Conservation (phyloP, 2,113 vertebrate species). For the Eudyptes chrysolophus region DNA sequence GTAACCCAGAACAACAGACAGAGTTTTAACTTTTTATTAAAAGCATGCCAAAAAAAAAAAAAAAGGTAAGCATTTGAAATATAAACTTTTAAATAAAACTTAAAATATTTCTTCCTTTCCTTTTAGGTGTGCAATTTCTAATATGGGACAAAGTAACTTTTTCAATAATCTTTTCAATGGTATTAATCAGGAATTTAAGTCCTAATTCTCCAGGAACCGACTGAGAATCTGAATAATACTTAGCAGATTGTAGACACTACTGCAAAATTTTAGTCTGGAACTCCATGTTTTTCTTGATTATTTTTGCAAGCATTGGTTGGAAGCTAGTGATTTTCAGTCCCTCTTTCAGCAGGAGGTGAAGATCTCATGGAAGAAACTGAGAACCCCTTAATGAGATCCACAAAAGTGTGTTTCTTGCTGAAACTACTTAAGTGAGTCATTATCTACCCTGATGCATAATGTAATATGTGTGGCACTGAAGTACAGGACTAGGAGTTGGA, state of each 20-base stretch:
- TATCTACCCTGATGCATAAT: not conserved
- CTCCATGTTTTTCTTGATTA: not conserved
- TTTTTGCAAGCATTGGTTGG: not conserved
- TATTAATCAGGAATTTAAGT: not conserved
- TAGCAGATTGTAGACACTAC: not conserved
- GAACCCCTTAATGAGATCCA: not conserved
- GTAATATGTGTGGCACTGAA: not conserved
- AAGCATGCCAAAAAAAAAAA: rapidly evolving
- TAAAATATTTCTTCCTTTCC: not conserved
- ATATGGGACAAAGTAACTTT: not conserved
- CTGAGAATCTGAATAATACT: not conserved
- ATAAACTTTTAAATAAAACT: not conserved
- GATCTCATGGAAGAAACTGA: not conserved
- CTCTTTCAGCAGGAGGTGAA: not conserved
- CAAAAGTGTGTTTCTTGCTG: not conserved
- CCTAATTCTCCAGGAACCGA: not conserved
- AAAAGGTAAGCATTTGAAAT: not conserved
- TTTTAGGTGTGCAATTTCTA: not conserved
- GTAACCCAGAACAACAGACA: not conserved
- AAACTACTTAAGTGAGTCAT: not conserved
- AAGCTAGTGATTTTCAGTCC: not conserved
- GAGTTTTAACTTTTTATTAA: not conserved
- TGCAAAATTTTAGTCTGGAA: not conserved
- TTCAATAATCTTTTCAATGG: not conserved
- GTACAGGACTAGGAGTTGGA: not conserved